These are phyloP conservation scores for Ischnura elegans DNA, from an alignment of 2,888 invertebrate species.

Conservation along the genomic window DNA sequence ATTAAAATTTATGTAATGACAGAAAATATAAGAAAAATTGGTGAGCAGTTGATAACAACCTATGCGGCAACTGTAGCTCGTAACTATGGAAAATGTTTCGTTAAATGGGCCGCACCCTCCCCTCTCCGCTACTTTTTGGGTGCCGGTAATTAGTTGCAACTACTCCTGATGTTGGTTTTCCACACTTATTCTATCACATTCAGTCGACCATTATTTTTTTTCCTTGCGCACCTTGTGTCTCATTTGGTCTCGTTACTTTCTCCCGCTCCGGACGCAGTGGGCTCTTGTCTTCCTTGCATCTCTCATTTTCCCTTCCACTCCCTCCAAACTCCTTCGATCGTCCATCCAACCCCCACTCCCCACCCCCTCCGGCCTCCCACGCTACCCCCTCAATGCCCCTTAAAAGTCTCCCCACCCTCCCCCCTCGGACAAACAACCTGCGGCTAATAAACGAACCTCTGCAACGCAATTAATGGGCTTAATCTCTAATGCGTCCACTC, in stretches of 20 bases:
- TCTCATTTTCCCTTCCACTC: not conserved
- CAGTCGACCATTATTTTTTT: not conserved
- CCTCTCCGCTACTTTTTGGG: no score
- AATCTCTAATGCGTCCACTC: constrained; percentile 64
- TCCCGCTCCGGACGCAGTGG: not conserved
- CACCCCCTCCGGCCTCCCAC: not conserved
- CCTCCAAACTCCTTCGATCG: constrained; percentile 6
- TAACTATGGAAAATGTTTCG: no score
- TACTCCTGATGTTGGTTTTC: no score
- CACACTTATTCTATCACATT: no score
- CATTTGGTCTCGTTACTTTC: no score
- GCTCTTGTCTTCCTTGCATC: not conserved
- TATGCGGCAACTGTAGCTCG: no score
- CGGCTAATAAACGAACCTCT: constrained; percentile 66
- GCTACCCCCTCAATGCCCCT: not conserved
- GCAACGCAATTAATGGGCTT: constrained; percentile 62
- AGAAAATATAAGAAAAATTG: no score
- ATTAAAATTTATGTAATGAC: no score
- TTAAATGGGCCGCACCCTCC: no score
- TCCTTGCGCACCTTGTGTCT: not conserved
- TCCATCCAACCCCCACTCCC: not conserved
- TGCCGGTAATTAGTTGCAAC: no score
- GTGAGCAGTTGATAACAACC: no score
- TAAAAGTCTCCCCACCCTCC: not conserved
- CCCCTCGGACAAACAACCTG: constrained; percentile 41